Evolutionary conservation across 2,113 vertebrate genomes (phyloP).

Genomic region (Axis porcinus): DNA sequence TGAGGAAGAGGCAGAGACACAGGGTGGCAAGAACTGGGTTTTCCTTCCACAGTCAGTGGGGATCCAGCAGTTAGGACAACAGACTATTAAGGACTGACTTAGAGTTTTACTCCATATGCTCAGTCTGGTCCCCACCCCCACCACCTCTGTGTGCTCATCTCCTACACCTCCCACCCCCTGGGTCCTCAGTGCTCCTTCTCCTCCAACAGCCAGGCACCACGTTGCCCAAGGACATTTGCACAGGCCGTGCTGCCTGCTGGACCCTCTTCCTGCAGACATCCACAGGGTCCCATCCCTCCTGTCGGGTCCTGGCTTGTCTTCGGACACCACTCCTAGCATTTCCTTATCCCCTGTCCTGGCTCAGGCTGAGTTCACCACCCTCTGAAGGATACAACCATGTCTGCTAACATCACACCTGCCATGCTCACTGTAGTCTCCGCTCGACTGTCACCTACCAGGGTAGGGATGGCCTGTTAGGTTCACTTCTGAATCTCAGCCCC

Average conservation of each 20-base stretch:
- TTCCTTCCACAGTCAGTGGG: background rate
- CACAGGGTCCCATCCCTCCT: background rate
- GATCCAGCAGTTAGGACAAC: background rate
- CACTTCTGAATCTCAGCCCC: background rate
- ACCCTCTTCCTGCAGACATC: background rate
- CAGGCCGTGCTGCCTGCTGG: rapidly evolving
- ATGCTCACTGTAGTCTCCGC: background rate
- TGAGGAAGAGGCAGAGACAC: background rate
- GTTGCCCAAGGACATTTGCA: background rate
- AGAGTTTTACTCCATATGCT: background rate
- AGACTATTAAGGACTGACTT: background rate
- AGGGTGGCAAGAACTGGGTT: background rate
- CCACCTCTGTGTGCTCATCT: background rate
- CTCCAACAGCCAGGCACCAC: background rate
- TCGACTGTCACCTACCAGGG: background rate
- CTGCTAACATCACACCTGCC: too few species aligned
- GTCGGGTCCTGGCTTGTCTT: background rate
- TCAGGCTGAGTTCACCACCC: background rate
- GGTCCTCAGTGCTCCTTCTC: background rate
- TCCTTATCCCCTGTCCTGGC: background rate
- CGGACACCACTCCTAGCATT: background rate
- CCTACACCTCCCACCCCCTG: too few species aligned
- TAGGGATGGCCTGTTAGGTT: background rate
- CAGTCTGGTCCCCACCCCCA: background rate
- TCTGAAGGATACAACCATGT: background rate